Evolutionary conservation across 2,888 invertebrate genomes (phyloP), one percentile per base, ranked within the genome.

Genomic region (Nomada ruficornis): DNA sequence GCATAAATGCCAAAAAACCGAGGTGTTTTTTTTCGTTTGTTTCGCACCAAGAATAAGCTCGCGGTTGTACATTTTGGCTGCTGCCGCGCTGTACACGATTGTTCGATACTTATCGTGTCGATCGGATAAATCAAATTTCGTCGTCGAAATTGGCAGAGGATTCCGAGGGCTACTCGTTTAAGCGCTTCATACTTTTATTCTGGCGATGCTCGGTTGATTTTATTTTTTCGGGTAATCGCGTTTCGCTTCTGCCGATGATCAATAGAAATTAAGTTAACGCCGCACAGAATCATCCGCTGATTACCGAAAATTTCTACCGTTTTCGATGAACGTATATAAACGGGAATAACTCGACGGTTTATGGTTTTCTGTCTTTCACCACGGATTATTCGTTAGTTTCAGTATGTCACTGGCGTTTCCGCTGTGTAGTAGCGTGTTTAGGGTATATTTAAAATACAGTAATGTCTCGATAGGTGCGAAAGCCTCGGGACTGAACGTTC

Each of bases 1-100:
- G 10, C 7, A 13, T 44, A 62, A 63, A 68, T 68, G 52, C 44
- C 67, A 18, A 26, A 72, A 78, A 77, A 64, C 23, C 63, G 29
- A 23, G 52, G 23, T 18, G 63, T 64, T 64, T 72, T 62, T 60
- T 18, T n/a, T 50, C 54, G 42, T 54, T 18, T 18, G 26, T 29
- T 52, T 60, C 36, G 47, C 54, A 60, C 54, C n/a, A 42, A 29
- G 15, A 23, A 69, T 50, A 55, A 70, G 80, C 52, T 77, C 50
- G 29, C 55, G 11, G 55, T 71, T 80, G 42, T 15, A 63, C 20
- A 44, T 29, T 64, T 20, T 10, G 3, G 18, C 20, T 10, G 26
- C 44, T 71, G 29, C n/a, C 26, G 1, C 18, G 26, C 36, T 3
- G 11, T 20, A 20, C 13, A 11, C 20, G 13, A n/a, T 20, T 23